phyloP scores from a whole-genome alignment of 2,888 invertebrate genomes.

The Parascotia fuliginaria region DNA sequence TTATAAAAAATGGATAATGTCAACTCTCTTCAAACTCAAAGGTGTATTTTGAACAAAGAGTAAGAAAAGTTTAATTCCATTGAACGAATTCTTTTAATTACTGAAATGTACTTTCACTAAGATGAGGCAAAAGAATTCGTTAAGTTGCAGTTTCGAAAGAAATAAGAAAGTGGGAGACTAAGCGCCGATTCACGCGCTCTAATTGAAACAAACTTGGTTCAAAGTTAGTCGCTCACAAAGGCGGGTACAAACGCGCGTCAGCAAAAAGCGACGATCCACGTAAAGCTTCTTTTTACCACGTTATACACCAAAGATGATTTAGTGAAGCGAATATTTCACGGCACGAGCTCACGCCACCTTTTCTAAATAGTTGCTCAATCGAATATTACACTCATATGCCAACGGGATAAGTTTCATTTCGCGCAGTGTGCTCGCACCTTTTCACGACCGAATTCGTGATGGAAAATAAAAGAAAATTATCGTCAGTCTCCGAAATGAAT shows the following conservation, averaged over 20 bases:
- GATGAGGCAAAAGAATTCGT: conserved; percentile 34
- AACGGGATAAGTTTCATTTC: conserved; percentile 42
- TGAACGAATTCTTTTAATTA: conserved; percentile 32
- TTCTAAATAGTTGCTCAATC: conserved; percentile 64
- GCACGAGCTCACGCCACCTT: conserved; percentile 37
- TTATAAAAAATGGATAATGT: background rate
- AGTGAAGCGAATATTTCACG: conserved; percentile 61
- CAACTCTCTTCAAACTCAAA: background rate
- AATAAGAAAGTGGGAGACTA: conserved; percentile 46
- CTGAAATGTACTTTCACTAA: conserved; percentile 24
- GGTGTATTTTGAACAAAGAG: background rate
- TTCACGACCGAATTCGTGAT: conserved; percentile 33
- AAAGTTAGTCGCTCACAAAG: conserved; percentile 48
- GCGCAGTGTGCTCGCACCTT: conserved; percentile 24
- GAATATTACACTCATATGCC: conserved; percentile 52
- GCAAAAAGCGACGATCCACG: conserved; percentile 46
- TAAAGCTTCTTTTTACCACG: conserved; percentile 54
- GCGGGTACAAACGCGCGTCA: conserved; percentile 42
- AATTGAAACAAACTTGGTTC: conserved; percentile 62
- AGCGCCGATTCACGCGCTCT: conserved; percentile 60
- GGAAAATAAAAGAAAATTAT: conserved; percentile 50
- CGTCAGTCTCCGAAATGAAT: conserved; percentile 51
- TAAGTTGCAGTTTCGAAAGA: conserved; percentile 47
- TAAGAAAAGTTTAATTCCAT: conserved; percentile 13
- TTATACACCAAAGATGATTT: conserved; percentile 61